Conservation (phyloP, 2,113 vertebrate genomes). For the Hippocampus abdominalis region DNA sequence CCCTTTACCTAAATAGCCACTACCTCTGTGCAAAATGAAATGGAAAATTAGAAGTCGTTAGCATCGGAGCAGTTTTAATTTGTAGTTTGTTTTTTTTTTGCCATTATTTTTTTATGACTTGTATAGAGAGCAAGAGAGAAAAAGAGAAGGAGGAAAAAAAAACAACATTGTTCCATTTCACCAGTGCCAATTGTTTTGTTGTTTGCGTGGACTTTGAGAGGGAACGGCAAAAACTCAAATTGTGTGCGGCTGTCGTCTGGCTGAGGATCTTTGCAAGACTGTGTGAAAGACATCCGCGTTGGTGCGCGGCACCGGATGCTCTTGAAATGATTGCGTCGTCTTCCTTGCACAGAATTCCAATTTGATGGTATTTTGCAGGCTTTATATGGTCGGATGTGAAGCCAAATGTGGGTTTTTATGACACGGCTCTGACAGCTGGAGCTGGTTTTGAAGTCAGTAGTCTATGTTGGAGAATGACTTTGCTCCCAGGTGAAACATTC, state of each 20-base stretch:
- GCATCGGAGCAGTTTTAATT: slow-evolving; percentile 70
- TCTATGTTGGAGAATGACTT: slow-evolving; percentile 20
- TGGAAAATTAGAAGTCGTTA: slow-evolving; percentile 60
- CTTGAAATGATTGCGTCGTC: slow-evolving; percentile 63
- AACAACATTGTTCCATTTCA: slow-evolving; percentile 68
- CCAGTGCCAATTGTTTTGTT: slow-evolving; percentile 68
- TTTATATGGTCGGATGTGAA: slow-evolving; percentile 48
- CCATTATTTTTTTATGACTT: slow-evolving; percentile 79
- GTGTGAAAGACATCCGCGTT: slow-evolving; percentile 34
- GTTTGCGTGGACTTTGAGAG: slow-evolving; percentile 61
- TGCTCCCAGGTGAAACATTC: slow-evolving; percentile 48
- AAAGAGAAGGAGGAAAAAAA: slow-evolving; percentile 47
- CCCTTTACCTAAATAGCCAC: slow-evolving; percentile 75
- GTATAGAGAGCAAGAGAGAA: slow-evolving; percentile 60
- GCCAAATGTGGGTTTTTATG: slow-evolving; percentile 49
- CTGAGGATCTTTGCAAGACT: slow-evolving; percentile 34
- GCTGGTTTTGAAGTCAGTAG: slow-evolving; percentile 18
- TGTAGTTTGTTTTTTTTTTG: slow-evolving; percentile 40
- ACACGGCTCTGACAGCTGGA: slow-evolving; percentile 17
- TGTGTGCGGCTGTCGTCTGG: slow-evolving; percentile 55
- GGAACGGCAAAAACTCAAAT: slow-evolving; percentile 54
- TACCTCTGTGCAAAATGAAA: slow-evolving; percentile 79
- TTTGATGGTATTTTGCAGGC: slow-evolving; percentile 44
- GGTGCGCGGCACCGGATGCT: slow-evolving; percentile 37
- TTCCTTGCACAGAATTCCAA: slow-evolving; percentile 67